Base-by-base conservation (phyloP, 2,797 vertebrate genomes). In the Chelmon rostratus region DNA sequence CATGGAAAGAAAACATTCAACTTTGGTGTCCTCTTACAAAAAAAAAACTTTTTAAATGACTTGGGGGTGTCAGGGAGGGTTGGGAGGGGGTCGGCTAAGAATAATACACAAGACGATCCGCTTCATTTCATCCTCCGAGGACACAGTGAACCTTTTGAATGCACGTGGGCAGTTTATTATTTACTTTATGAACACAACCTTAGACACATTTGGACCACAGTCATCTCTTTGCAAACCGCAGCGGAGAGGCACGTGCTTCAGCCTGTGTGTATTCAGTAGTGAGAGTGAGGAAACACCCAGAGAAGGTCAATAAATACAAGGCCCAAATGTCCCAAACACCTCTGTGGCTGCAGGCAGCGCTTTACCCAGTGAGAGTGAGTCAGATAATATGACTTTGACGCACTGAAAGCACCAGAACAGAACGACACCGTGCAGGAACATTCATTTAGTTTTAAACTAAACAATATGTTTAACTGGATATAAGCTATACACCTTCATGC, bases 271-370 rank as follows among this genome's bases (percentile, higher is more conserved):
- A 52, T 85, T 81, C 69, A 82, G 65, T 67, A 54, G 81, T 58
- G 66, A 57, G 71, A 81, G 72, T 73, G 81, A 50, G 80, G 81
- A 88, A 86, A 86, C 85, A 79, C 54, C 69, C 69, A 21, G 73
- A 59, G 69, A 82, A 74, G 68, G 90, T 89, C 84, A 85, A 81
- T 77, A 82, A 89, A 82, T 68, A 68, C 75, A 56, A 68, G 69
- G 56, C 71, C n/a, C n/a, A n/a, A 67, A 65, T 25, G 57, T 78
- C 82, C 52, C 59, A 83, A 83, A 81, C 89, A 84, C 82, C 77
- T 85, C 78, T 68, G 74, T 64, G 68, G 42, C 82, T 68, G 59
- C 28, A 74, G 58, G 52, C 65, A 9, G 18, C 10, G 21, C 31
- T 68, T 61, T 25, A 31, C 23, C 25, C 57, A 23, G 33, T 33